phyloP scores from a whole-genome alignment of 2,888 invertebrate species.

The Aspidiotus rigidus region DNA sequence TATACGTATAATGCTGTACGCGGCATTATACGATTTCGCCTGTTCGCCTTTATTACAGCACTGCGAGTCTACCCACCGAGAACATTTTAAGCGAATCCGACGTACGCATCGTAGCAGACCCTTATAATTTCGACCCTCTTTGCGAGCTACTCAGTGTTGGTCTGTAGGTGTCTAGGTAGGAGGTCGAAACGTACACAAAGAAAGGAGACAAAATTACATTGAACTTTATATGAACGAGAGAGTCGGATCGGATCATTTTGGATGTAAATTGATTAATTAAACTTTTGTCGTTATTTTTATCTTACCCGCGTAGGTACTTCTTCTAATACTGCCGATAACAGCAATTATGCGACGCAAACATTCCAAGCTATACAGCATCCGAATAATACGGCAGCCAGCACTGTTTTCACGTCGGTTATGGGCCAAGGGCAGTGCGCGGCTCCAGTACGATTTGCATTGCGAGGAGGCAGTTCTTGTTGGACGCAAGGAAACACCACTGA shows the following conservation, averaged over 20 bases:
- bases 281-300: background rate
- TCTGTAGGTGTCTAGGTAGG: constrained; percentile 8
- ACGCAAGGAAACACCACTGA: constrained; percentile 6
- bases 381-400: constrained; percentile 13
- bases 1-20: too few relatives aligned
- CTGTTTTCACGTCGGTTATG: constrained; percentile 17
- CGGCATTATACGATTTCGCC: background rate
- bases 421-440: constrained; percentile 3
- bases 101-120: background rate
- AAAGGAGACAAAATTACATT: background rate
- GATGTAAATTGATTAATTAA: background rate
- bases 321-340: constrained; percentile 10
- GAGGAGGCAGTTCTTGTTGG: constrained; percentile 14
- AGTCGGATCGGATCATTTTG: background rate
- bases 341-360: constrained; percentile 11
- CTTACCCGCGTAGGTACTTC: background rate
- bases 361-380: constrained; percentile 10
- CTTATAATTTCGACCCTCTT: background rate
- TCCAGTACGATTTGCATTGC: constrained; percentile 17
- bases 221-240: background rate
- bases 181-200: background rate
- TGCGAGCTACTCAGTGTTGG: constrained; percentile 3
- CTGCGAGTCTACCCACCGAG: background rate
- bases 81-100: background rate
- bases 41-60: constrained; percentile 1